A percentile compares a stretch with the other conserved stretches of the same genome.
These are phyloP conservation scores for Calcarius ornatus DNA, from an alignment of 2,113 vertebrate genomes.

Conservation along the genomic window DNA sequence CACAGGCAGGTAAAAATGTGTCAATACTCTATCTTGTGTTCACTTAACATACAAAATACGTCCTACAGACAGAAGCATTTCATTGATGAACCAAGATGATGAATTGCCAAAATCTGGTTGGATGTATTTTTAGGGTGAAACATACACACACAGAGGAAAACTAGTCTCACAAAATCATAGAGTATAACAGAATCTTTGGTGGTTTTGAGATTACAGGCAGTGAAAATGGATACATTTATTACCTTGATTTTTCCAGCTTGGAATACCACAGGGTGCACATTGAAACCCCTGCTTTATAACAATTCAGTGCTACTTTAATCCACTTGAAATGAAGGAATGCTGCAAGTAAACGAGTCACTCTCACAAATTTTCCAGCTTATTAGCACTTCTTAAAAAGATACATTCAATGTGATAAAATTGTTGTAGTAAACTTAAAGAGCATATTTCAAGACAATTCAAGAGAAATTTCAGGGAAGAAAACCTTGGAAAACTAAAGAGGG, in stretches of 20 bases:
- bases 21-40: neutral
- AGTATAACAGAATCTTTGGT: neutral
- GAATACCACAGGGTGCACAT: neutral
- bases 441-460: neutral
- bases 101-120: neutral
- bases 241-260: neutral
- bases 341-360: neutral
- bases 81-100: neutral
- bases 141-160: accelerated
- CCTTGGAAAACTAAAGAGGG: neutral
- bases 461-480: neutral
- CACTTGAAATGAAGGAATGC: neutral
- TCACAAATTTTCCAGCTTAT: neutral
- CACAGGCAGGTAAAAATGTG: neutral
- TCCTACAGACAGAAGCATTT: neutral
- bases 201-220: neutral
- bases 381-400: neutral
- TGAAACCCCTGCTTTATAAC: neutral
- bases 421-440: neutral
- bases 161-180: neutral
- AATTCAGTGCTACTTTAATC: neutral
- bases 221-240: neutral
- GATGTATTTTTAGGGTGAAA: neutral
- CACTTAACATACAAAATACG: neutral
- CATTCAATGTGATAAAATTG: neutral